Base-by-base conservation (phyloP, 2,797 vertebrate genomes). In the Anas acuta region DNA sequence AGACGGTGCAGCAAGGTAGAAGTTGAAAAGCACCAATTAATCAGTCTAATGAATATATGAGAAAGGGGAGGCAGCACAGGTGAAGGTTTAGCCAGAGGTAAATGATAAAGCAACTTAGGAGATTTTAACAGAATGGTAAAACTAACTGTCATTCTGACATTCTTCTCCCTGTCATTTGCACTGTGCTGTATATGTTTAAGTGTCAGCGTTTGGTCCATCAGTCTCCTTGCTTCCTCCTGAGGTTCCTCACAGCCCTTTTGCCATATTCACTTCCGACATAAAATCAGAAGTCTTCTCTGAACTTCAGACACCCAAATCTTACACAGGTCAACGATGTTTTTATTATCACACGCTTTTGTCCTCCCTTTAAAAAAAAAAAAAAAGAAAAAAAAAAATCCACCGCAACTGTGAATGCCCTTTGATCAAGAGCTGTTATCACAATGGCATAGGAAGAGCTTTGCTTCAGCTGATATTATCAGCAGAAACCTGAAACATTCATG, bases 401-500 rank as follows among this genome's bases (percentile, higher is more conserved):
- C 12, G 14, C 61, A 21, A 30, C 37, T 91, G 77, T 84, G 73
- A 57, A 20, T 84, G 77, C 60, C 71, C 77, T 96, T 95, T 93
- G 74, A 91, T 93, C 77, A 58, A 82, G 35, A 33, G 71, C 13
- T 90, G 84, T 64, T 88, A 56, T 57, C 66, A 77, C 18, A 67
- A 33, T 1, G 7, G 43, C 7, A 2, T 71, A 95, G 87, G 72
- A 91, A 86, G 51, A 94, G 80, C 71, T 54, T 70, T 70, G 20
- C 82, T 84, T 70, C 67, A 66, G 64, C 60, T 84, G 83, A 86
- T 94, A 82, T 3, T 76, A 95, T 93, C 91, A 91, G 60, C 64
- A 91, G 22, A 93, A 73, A 75, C 22, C 13, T 51, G 32, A 93
- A 93, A 43, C 60, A 45, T 39, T 45, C 25, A 32, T 28, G 54